Evolutionary conservation across 2,888 invertebrate species (phyloP).

Genomic region (Chromoteleia sp.): DNA sequence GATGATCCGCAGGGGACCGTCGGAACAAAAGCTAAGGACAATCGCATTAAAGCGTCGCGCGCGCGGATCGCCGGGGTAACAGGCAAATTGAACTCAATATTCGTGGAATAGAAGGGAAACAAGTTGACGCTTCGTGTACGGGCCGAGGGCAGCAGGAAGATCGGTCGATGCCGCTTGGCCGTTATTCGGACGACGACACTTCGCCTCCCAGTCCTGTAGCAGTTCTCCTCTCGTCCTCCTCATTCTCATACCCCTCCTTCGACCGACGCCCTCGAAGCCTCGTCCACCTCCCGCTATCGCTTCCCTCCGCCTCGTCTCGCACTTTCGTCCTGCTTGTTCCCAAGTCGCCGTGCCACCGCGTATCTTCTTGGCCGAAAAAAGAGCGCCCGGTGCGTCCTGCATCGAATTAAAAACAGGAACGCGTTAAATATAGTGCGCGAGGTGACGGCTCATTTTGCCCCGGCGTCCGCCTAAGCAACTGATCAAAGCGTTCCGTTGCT

Average conservation of each 20-base stretch:
- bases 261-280: slow-evolving; percentile 70
- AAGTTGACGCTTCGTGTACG: slow-evolving; percentile 82
- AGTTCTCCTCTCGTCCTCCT: slow-evolving; percentile 70
- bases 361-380: slow-evolving; percentile 72
- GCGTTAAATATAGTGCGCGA: slow-evolving; percentile 50
- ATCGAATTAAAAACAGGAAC: slow-evolving; percentile 62
- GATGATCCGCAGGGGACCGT: slow-evolving; percentile 73
- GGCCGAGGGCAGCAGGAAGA: slow-evolving; percentile 82
- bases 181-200: slow-evolving; percentile 85
- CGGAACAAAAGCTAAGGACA: slow-evolving; percentile 77
- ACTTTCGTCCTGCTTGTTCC: slow-evolving; percentile 73
- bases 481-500: slow-evolving; percentile 40
- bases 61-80: slow-evolving; percentile 75
- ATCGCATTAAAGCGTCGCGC: slow-evolving; percentile 79
- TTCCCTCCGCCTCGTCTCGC: slow-evolving; percentile 68
- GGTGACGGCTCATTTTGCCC: slow-evolving; percentile 50
- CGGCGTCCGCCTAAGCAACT: slow-evolving; percentile 5
- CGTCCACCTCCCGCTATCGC: slow-evolving; percentile 71
- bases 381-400: slow-evolving; percentile 38
- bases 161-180: slow-evolving; percentile 85
- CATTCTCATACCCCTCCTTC: slow-evolving; percentile 71
- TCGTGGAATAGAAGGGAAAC: slow-evolving; percentile 83
- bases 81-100: slow-evolving; percentile 83
- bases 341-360: slow-evolving; percentile 77
- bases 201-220: slow-evolving; percentile 82